Evolutionary conservation across 2,797 vertebrate species (phyloP).

Genomic region (Acipenser transmontanus): DNA sequence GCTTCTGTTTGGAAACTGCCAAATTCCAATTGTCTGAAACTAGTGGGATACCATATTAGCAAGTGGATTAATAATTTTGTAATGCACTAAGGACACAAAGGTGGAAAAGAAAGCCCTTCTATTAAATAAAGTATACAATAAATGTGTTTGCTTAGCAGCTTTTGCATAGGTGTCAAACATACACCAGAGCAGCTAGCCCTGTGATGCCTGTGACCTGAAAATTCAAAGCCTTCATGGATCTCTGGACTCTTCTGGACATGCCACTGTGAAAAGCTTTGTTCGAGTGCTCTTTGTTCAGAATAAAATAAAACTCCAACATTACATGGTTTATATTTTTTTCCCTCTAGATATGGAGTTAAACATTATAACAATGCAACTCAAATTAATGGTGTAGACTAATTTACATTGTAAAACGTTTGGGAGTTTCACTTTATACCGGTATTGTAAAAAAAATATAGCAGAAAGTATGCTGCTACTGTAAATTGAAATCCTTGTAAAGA

Average conservation of each 20-base stretch:
- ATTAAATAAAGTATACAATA: slow-evolving; percentile 70
- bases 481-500: no score
- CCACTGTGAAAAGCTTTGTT: slow-evolving; percentile 67
- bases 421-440: no score
- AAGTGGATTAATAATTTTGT: slow-evolving; percentile 22
- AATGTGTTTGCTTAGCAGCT: slow-evolving; percentile 52
- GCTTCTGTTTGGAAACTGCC: slow-evolving; percentile 25
- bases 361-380: neutral
- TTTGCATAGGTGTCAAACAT: slow-evolving; percentile 52
- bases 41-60: slow-evolving; percentile 24
- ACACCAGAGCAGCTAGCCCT: slow-evolving; percentile 43
- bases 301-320: slow-evolving; percentile 66
- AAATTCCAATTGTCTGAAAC: slow-evolving; percentile 34
- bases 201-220: slow-evolving; percentile 74
- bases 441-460: neutral
- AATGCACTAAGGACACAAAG: slow-evolving; percentile 43
- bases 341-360: neutral
- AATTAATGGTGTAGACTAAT: neutral
- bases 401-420: neutral
- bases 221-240: slow-evolving; percentile 66
- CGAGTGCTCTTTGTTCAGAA: slow-evolving; percentile 51
- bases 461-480: no score
- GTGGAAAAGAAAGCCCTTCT: slow-evolving; percentile 49
- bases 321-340: slow-evolving; percentile 4
- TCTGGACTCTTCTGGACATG: slow-evolving; percentile 56